Conservation (phyloP, 2,797 vertebrate genomes). For the Acrossocheilus fasciatus region DNA sequence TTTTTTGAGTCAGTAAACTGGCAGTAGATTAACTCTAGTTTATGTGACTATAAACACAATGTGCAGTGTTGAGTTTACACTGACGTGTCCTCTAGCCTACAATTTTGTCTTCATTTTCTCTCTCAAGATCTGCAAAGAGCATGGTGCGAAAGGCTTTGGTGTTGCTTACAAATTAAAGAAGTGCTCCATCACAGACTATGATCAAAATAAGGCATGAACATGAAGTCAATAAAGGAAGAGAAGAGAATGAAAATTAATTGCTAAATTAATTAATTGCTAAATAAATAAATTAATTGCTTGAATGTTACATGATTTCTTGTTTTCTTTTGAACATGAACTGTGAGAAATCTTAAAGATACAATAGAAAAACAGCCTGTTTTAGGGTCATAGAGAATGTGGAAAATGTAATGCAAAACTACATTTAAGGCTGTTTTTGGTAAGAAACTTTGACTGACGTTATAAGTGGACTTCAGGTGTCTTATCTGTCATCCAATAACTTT, state of each 20-base stretch:
- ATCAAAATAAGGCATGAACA: neutral
- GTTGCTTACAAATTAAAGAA: neutral
- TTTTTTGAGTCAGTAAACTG: neutral
- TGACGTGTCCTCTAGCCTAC: neutral
- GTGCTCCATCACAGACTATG: neutral
- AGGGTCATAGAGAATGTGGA: neutral
- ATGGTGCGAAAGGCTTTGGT: neutral
- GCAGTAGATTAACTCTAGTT: neutral
- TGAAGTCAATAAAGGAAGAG: neutral
- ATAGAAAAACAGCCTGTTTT: neutral
- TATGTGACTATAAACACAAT: neutral
- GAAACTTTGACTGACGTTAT: neutral
- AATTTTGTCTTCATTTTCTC: neutral
- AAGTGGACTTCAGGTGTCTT: slow-evolving; percentile 10
- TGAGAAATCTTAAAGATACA: neutral
- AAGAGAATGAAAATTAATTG: neutral
- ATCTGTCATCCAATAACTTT: slow-evolving; percentile 5
- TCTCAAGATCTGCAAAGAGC: neutral
- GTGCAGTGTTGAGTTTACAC: neutral
- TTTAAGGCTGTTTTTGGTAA: neutral
- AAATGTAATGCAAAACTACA: neutral
- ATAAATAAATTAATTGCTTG: neutral
- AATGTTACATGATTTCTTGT: neutral
- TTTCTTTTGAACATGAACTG: neutral
- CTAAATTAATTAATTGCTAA: no score